Evolutionary conservation across 2,113 vertebrate genomes (phyloP).

Genomic region (human (Homo sapiens)): GRCh38 chr3:12772001-12772500

Average conservation of each 20-base stretch:
- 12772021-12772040: background rate
- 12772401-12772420: no score
- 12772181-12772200: background rate
- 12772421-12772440: no score
- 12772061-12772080: background rate
- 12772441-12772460: no score
- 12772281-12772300: background rate
- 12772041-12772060: no score
- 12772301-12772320: background rate
- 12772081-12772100: background rate
- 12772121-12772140: background rate
- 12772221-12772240: background rate
- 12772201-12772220: background rate
- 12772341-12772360: background rate
- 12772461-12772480: no score
- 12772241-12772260: background rate
- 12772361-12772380: background rate
- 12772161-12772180: no score
- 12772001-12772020: no score
- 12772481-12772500: no score
- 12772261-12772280: background rate
- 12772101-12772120: no score
- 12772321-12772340: background rate
- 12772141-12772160: background rate
- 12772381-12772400: no score